Percentiles rank a stretch among this genome's conserved stretches.
Evolutionary conservation across 2,113 vertebrate species (phyloP).

Genomic region (Syrrhaptes paradoxus): DNA sequence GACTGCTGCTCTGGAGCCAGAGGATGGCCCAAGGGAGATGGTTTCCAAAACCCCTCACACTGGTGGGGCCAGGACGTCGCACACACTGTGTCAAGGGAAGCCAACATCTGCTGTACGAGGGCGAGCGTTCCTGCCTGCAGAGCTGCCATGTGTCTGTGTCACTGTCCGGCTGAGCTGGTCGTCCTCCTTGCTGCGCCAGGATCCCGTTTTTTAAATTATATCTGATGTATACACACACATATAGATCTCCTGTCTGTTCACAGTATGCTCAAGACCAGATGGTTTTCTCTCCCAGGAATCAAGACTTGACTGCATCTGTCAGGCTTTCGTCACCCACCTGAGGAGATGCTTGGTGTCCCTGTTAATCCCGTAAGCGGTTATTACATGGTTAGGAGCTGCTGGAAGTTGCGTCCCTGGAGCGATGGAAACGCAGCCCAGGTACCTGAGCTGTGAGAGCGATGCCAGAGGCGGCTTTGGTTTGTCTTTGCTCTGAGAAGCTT

Average conservation of each 20-base stretch:
- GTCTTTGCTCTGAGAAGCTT: background rate
- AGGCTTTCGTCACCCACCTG: background rate
- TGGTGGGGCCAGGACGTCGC: background rate
- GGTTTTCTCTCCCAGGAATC: background rate
- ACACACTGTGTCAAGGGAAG: fast-evolving
- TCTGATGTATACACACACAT: too few species aligned
- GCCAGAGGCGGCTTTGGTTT: background rate
- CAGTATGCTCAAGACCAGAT: background rate
- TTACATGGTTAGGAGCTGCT: background rate
- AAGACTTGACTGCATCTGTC: background rate
- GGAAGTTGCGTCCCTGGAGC: background rate
- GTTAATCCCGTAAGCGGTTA: background rate
- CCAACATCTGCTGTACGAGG: background rate
- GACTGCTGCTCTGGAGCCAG: background rate
- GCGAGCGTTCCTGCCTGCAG: background rate
- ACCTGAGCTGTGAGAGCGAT: background rate
- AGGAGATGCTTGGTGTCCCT: background rate
- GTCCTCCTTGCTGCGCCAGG: background rate
- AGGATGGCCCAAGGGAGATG: background rate
- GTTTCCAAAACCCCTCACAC: background rate
- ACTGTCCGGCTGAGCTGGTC: background rate
- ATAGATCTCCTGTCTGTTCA: background rate
- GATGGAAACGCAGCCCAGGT: background rate
- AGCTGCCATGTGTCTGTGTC: background rate
- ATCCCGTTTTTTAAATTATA: background rate